phyloP scores from a whole-genome alignment of 2,113 vertebrate species.

The Tamias sibiricus region DNA sequence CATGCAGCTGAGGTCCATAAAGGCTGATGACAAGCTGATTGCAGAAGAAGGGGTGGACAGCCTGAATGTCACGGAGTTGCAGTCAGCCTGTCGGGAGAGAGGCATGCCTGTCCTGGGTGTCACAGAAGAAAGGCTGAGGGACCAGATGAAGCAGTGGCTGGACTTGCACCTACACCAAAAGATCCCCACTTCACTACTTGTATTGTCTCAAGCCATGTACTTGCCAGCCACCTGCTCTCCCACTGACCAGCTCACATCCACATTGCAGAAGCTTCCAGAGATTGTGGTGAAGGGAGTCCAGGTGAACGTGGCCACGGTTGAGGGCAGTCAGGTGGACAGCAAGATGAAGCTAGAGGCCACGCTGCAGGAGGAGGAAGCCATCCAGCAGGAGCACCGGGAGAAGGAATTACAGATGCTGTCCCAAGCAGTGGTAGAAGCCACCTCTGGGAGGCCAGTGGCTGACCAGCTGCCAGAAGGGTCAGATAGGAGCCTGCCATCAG shows the following conservation, averaged over 20 bases:
- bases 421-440: conserved; percentile 81
- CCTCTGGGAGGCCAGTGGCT: background rate
- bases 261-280: conserved; percentile 93
- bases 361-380: conserved; percentile 94
- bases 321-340: conserved; percentile 96
- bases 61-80: conserved; percentile 92
- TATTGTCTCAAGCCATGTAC: conserved; percentile 94
- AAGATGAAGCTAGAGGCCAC: conserved; percentile 96
- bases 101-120: conserved; percentile 96
- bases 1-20: conserved; percentile 94
- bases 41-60: conserved; percentile 92
- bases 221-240: conserved; percentile 95
- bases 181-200: conserved; percentile 93
- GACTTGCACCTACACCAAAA: conserved; percentile 95
- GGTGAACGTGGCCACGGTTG: conserved; percentile 93
- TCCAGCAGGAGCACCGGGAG: conserved; percentile 94
- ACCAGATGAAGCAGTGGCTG: conserved; percentile 94
- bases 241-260: conserved; percentile 94
- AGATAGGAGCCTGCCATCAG: background rate
- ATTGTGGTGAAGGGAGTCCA: conserved; percentile 94
- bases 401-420: conserved; percentile 90
- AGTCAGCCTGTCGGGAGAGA: conserved; percentile 92
- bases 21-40: conserved; percentile 94
- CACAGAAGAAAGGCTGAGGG: conserved; percentile 91
- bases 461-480: background rate